Conservation (phyloP, 2,113 vertebrate genomes). For the Mesitornis unicolor region DNA sequence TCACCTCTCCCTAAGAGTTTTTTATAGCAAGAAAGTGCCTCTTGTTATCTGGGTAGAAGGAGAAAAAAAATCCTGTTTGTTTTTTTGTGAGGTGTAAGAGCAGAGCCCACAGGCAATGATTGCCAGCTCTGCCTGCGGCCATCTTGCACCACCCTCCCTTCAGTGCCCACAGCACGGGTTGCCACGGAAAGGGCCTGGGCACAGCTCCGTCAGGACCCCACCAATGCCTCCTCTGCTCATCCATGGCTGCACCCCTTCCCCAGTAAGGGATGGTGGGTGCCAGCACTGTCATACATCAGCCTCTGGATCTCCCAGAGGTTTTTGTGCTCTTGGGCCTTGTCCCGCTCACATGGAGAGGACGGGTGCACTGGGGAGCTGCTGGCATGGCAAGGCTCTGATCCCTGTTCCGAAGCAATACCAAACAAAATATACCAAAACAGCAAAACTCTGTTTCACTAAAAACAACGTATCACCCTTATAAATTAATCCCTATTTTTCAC, state of each 20-base stretch:
- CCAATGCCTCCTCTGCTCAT: background rate
- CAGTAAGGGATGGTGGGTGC: rapidly evolving
- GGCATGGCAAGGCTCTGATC: background rate
- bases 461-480: background rate
- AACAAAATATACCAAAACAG: background rate
- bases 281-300: rapidly evolving
- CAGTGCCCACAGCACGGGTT: rapidly evolving
- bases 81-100: too few species aligned
- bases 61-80: too few species aligned
- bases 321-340: background rate
- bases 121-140: background rate
- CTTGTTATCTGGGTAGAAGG: background rate
- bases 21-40: background rate
- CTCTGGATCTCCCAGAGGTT: background rate
- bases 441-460: background rate
- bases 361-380: background rate
- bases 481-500: background rate
- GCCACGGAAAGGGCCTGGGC: background rate
- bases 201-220: background rate
- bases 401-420: too few species aligned
- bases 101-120: rapidly evolving
- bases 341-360: rapidly evolving
- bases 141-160: background rate
- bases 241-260: background rate
- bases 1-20: background rate